These are phyloP conservation scores for Drosophila miranda DNA, from an alignment of 1,140 invertebrate species.

Conservation along the genomic window DNA sequence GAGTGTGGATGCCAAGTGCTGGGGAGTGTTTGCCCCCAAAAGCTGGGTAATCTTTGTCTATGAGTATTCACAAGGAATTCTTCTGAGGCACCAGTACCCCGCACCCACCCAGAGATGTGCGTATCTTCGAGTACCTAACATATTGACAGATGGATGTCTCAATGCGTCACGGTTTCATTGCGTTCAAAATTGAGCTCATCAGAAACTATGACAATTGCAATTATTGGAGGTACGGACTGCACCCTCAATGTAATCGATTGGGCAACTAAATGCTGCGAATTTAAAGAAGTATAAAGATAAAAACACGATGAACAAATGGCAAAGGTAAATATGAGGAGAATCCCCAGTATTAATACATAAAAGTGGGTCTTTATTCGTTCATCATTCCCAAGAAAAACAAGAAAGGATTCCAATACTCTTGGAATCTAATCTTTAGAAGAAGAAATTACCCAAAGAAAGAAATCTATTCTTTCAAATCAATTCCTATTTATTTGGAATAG, in stretches of 20 bases:
- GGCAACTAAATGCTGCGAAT: constrained; percentile 22
- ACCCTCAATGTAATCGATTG: constrained; percentile 18
- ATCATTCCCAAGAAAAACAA: too few relatives aligned
- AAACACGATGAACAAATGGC: too few relatives aligned
- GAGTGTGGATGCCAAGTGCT: constrained; percentile 35
- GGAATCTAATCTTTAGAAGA: too few relatives aligned
- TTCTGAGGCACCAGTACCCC: constrained; percentile 31
- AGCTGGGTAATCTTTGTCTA: constrained; percentile 30
- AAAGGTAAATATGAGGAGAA: too few relatives aligned
- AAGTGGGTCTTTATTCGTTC: too few relatives aligned
- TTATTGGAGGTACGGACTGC: neutral
- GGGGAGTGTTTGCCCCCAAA: constrained; percentile 25
- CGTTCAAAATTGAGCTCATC: constrained; percentile 38
- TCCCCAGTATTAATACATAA: too few relatives aligned
- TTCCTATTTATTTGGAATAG: too few relatives aligned
- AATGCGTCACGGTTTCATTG: constrained; percentile 59
- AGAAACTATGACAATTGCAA: constrained; percentile 30
- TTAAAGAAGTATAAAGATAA: too few relatives aligned
- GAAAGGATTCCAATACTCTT: too few relatives aligned
- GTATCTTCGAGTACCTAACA: neutral
- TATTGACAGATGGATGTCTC: constrained; percentile 7
- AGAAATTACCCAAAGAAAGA: too few relatives aligned
- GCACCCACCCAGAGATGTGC: constrained; percentile 2
- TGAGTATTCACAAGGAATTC: constrained; percentile 38
- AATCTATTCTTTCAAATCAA: too few relatives aligned